phyloP scores from a whole-genome alignment of 2,888 invertebrate species.

The Diadromus collaris region DNA sequence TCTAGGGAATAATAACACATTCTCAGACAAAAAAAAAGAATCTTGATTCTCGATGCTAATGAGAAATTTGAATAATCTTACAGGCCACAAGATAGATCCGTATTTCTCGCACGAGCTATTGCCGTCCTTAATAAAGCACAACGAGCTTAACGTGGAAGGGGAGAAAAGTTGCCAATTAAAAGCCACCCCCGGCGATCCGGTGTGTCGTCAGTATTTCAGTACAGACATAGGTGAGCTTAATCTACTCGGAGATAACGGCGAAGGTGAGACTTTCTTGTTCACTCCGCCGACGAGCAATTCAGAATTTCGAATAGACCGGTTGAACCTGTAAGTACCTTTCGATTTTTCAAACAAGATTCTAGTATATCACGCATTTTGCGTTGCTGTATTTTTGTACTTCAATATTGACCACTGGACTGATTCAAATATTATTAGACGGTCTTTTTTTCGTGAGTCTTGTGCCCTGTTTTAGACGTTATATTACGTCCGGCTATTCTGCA shows the following conservation, averaged over 20 bases:
- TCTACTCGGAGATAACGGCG: constrained; percentile 68
- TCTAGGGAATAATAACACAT: not conserved
- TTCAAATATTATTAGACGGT: constrained; percentile 6
- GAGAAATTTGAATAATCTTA: not conserved
- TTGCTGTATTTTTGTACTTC: constrained; percentile 36
- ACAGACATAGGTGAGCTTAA: constrained; percentile 72
- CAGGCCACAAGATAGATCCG: constrained; percentile 11
- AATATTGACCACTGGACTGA: constrained; percentile 33
- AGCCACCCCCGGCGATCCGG: constrained; percentile 26
- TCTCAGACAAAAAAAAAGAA: too few relatives aligned
- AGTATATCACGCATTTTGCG: constrained; percentile 13
- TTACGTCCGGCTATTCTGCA: too few relatives aligned
- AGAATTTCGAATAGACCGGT: constrained; percentile 69
- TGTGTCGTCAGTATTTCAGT: constrained; percentile 55
- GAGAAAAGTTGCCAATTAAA: constrained; percentile 40
- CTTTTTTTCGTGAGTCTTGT: not conserved
- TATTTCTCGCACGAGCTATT: constrained; percentile 67
- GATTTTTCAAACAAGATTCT: constrained; percentile 12
- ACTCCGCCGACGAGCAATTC: constrained; percentile 46
- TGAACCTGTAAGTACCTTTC: constrained; percentile 66
- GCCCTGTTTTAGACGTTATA: not conserved
- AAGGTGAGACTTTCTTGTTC: constrained; percentile 58
- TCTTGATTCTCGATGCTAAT: not conserved
- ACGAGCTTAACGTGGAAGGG: constrained; percentile 19
- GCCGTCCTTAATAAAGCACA: constrained; percentile 22